Evolutionary conservation across 2,888 invertebrate species (phyloP).

Genomic region (Caenorhabditis becei): DNA sequence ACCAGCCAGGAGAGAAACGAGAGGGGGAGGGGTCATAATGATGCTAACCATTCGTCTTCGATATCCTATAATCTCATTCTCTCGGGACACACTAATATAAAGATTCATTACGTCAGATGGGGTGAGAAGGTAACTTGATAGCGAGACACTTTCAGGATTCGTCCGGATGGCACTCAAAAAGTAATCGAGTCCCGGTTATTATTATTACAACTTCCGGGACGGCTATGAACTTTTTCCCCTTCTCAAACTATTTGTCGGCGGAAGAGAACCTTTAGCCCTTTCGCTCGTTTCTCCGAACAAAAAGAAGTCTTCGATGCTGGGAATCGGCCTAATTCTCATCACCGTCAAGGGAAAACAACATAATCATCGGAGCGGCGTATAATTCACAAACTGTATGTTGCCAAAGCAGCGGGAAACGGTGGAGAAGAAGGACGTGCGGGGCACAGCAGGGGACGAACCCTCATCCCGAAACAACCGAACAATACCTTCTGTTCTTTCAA

Average conservation of each 20-base stretch:
- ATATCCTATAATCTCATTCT: conserved; percentile 7
- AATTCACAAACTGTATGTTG: conserved; percentile 38
- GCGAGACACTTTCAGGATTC: not conserved
- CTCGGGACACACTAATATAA: conserved; percentile 24
- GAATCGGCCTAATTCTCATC: conserved; percentile 32
- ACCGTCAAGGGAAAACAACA: conserved; percentile 4
- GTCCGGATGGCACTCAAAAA: too few species aligned
- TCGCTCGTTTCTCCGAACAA: not conserved
- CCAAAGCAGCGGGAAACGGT: conserved; percentile 11
- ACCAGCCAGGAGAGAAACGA: not conserved
- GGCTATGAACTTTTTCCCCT: too few species aligned
- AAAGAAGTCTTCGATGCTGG: not conserved
- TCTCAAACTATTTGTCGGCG: not conserved
- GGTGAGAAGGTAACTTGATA: conserved; percentile 28
- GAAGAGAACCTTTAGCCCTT: not conserved
- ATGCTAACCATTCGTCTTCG: conserved; percentile 27
- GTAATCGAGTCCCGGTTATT: too few species aligned
- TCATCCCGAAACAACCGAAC: not conserved
- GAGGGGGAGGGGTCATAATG: conserved; percentile 30
- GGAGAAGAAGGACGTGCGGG: conserved; percentile 1
- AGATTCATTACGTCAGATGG: conserved; percentile 47
- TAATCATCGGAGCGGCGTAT: conserved; percentile 18
- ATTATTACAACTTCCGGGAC: too few species aligned
- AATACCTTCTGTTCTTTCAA: conserved; percentile 27
- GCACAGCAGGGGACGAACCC: conserved; percentile 20